A percentile compares a stretch with the other conserved stretches of the same genome.
These are phyloP conservation scores for Eugnorisma glareosa DNA, from an alignment of 2,888 invertebrate species.

Conservation along the genomic window DNA sequence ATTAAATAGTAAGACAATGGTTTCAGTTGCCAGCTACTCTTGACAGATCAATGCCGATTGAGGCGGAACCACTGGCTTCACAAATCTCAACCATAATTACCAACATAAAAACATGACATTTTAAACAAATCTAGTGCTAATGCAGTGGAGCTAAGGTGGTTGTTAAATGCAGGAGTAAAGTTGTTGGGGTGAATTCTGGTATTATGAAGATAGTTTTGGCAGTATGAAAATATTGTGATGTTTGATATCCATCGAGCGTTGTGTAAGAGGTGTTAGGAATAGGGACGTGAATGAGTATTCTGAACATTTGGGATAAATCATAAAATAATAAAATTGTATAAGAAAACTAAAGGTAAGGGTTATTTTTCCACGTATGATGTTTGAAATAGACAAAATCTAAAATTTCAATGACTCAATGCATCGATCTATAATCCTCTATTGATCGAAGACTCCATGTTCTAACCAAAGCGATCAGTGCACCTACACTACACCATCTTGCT, in stretches of 20 bases:
- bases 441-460: no score
- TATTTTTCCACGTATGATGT: no score
- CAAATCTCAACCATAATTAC: conserved; percentile 64
- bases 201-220: conserved; percentile 60
- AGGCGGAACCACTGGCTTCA: conserved; percentile 81
- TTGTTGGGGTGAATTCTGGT: conserved; percentile 64
- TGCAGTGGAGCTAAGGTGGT: conserved; percentile 24
- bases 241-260: conserved; percentile 69
- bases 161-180: conserved; percentile 43
- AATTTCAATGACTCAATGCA: no score
- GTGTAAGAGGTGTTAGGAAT: not conserved
- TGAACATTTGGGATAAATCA: not conserved
- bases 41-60: conserved; percentile 82
- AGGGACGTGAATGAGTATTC: not conserved
- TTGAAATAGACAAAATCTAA: no score
- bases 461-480: no score
- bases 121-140: conserved; percentile 62
- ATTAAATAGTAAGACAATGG: conserved; percentile 69
- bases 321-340: not conserved
- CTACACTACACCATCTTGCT: no score
- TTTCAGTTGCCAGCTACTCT: conserved; percentile 67
- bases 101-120: conserved; percentile 20
- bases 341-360: no score
- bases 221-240: conserved; percentile 58
- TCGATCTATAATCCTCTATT: no score